Evolutionary conservation across 2,888 invertebrate species (phyloP).

Genomic region (Mesorhabditis sp.): DNA sequence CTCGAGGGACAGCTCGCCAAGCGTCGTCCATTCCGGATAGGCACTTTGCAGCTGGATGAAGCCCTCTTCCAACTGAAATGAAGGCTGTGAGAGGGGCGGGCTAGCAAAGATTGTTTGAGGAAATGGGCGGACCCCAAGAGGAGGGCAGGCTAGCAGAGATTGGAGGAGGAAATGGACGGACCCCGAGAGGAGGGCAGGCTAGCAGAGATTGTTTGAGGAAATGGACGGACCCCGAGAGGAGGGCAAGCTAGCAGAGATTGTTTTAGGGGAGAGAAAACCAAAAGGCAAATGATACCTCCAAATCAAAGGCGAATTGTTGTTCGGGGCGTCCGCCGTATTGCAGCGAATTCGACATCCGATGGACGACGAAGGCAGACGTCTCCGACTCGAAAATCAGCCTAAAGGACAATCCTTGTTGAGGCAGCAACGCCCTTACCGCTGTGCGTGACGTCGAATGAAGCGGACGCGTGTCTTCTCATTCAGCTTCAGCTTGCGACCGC

Average conservation of each 20-base stretch:
- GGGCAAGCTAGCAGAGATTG: too few relatives aligned
- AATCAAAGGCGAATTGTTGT: constrained; percentile 30
- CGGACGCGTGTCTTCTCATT: constrained; percentile 32
- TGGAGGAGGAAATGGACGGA: too few relatives aligned
- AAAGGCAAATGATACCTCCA: constrained; percentile 16
- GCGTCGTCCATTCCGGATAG: constrained; percentile 43
- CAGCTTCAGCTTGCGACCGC: constrained; percentile 24
- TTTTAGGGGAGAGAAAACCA: background rate
- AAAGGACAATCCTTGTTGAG: constrained; percentile 1
- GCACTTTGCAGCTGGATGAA: constrained; percentile 24
- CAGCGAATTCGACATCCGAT: constrained; percentile 48
- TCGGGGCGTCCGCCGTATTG: constrained; percentile 44
- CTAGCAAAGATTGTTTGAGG: too few relatives aligned
- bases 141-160: too few relatives aligned
- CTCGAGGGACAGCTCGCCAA: constrained; percentile 14
- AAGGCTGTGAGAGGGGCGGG: background rate
- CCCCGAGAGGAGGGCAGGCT: too few relatives aligned
- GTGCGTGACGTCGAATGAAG: constrained; percentile 46
- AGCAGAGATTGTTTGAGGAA: too few relatives aligned
- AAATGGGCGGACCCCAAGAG: too few relatives aligned
- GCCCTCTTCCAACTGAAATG: constrained; percentile 22
- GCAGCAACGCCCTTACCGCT: constrained; percentile 26
- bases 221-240: too few relatives aligned
- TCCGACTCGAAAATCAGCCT: constrained; percentile 47
- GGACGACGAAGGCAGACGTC: constrained; percentile 38